Evolutionary conservation across 2,113 vertebrate genomes (phyloP).

Genomic region (Rhipidura dahli): DNA sequence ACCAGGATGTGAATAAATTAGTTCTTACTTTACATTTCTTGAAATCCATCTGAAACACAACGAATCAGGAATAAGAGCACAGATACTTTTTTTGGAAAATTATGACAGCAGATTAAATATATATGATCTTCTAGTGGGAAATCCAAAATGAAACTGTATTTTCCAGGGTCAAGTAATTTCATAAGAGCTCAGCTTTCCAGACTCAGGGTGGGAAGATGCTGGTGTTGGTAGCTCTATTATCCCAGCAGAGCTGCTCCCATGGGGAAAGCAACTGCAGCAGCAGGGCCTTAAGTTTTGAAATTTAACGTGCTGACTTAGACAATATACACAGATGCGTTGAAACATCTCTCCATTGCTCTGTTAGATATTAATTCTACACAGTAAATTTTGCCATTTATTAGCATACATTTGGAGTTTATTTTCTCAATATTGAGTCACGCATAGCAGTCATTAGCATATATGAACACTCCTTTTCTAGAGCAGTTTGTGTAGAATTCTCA

Average conservation of each 20-base stretch:
- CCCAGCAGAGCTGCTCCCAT: not conserved
- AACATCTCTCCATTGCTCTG: not conserved
- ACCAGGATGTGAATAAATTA: not conserved
- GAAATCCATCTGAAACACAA: not conserved
- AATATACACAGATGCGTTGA: not conserved
- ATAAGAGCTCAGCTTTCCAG: not conserved
- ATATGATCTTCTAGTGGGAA: not conserved
- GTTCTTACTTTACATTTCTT: not conserved
- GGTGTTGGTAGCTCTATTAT: accelerated
- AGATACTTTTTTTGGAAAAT: not conserved
- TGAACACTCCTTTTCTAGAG: slow-evolving; percentile 49
- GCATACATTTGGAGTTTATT: slow-evolving; percentile 61
- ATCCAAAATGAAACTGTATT: not conserved
- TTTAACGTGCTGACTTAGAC: not conserved
- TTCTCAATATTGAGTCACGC: slow-evolving; percentile 53
- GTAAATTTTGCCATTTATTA: slow-evolving; percentile 57
- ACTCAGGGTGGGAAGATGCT: not conserved
- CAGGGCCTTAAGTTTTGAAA: not conserved
- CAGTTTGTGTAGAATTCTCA: slow-evolving; percentile 51
- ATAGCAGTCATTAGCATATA: slow-evolving; percentile 54
- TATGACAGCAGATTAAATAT: not conserved
- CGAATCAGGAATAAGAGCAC: not conserved
- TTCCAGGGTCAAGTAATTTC: not conserved
- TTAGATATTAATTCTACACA: slow-evolving; percentile 11
- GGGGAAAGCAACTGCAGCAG: not conserved